A percentile compares a stretch with the other conserved stretches of the same genome.
Evolutionary conservation across 92 coral and sea anemone genomes (phyloP).

Genomic region (Phenganax subtilis): DNA sequence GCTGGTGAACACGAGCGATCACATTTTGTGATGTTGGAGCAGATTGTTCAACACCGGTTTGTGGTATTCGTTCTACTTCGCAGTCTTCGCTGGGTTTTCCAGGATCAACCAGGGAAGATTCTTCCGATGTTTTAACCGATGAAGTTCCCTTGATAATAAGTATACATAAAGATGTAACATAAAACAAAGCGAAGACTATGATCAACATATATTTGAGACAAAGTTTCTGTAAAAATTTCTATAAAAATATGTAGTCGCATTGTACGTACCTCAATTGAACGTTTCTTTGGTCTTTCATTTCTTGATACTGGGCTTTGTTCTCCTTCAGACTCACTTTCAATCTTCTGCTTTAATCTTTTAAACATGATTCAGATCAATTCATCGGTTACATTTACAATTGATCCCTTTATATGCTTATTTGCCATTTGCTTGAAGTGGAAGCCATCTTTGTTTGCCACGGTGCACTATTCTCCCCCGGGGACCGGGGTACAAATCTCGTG

Average conservation of each 20-base stretch:
- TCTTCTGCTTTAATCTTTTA: constrained; percentile 86
- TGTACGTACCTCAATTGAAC: constrained; percentile 14
- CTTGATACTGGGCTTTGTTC: constrained; percentile 65
- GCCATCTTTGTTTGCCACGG: constrained; percentile 83
- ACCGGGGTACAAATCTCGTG: neutral
- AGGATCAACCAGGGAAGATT: constrained; percentile 21
- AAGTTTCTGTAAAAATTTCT: neutral
- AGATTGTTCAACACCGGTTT: constrained; percentile 1
- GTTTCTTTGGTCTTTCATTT: constrained; percentile 18
- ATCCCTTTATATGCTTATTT: constrained; percentile 28
- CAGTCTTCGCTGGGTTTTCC: neutral
- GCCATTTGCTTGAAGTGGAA: constrained; percentile 53
- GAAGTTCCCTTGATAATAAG: constrained; percentile 21
- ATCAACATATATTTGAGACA: neutral
- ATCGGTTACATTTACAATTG: constrained; percentile 42
- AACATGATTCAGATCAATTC: constrained; percentile 66
- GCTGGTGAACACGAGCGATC: constrained; percentile 81
- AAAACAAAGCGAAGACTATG: neutral
- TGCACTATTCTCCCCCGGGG: constrained; percentile 6
- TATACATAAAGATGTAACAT: neutral
- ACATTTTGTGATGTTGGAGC: constrained; percentile 92
- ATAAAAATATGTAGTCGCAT: neutral
- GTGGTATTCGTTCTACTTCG: neutral
- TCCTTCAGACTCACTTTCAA: constrained; percentile 91
- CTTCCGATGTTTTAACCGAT: neutral